Conservation (phyloP, 2,797 vertebrate genomes). For the Champsocephalus gunnari region DNA sequence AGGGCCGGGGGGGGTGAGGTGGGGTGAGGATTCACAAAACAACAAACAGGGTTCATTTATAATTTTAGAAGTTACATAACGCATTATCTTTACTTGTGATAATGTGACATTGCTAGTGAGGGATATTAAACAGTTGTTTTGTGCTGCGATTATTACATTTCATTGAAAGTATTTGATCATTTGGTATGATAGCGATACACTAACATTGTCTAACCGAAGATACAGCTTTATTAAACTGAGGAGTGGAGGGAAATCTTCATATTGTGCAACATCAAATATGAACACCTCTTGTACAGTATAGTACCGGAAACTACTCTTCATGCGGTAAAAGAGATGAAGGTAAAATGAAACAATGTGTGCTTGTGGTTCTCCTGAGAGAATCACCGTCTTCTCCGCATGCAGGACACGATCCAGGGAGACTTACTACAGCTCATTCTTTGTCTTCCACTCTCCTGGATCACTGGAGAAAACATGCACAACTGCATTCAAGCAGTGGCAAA, state of each 20-base stretch:
- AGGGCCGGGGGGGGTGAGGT: conserved; percentile 15
- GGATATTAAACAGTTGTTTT: conserved; percentile 37
- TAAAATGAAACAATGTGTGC: conserved; percentile 27
- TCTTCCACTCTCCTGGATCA: conserved; percentile 51
- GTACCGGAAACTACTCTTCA: neutral
- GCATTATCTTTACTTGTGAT: conserved; percentile 11
- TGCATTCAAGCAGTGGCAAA: conserved; percentile 63
- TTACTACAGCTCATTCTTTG: conserved; percentile 42
- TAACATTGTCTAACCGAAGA: neutral
- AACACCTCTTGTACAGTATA: neutral
- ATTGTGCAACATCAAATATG: neutral
- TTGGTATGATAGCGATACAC: neutral
- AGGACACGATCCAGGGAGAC: conserved; percentile 54
- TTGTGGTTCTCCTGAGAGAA: conserved; percentile 26
- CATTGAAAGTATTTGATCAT: neutral
- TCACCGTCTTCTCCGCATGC: conserved; percentile 50
- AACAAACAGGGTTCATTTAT: conserved; percentile 11
- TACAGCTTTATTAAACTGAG: neutral
- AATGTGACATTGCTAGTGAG: conserved; percentile 14
- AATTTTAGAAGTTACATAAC: conserved; percentile 5
- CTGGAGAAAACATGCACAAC: conserved; percentile 66
- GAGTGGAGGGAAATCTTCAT: neutral
- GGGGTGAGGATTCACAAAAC: conserved; percentile 20
- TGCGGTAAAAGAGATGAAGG: neutral
- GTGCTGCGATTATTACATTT: conserved; percentile 17